Evolutionary conservation across 2,888 invertebrate genomes (phyloP), one percentile per base, ranked within the genome.

Genomic region (Oligia latruncula): DNA sequence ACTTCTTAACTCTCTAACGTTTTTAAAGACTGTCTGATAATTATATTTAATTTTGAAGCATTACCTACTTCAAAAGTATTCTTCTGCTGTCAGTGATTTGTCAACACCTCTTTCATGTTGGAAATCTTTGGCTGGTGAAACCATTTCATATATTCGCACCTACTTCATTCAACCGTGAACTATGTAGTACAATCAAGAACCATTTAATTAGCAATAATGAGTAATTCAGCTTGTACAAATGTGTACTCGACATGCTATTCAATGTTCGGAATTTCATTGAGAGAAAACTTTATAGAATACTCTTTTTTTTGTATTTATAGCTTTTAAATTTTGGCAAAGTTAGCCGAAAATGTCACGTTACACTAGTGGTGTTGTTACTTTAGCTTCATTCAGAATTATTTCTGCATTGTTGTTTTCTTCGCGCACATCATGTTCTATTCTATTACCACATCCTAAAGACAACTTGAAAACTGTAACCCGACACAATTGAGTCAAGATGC

Each of bases 401-500:
- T 60, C 5, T n/a, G 62, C 20, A 17, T 23, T 29, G 5, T 35
- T 35, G 17, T 58, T 73, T 72, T 40, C 40, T 40, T 49, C 4
- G 9, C 15, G 40, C 40, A 17, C 29, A 11, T 46, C 49, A 17
- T 17, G 2, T 55, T 29, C 0, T 35, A 6, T 65, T 52, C 0
- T 49, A 83, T 68, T n/a, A 72, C 15, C n/a, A 84, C 49, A 35
- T 72, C 23, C 43, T 72, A n/a, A 52, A 60, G 11, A 29, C 8
- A 13, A 46, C 40, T 46, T 52, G 74, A 78, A 60, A 74, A 76
- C 71, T 74, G 71, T 71, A 78, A 77, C 67, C 52, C 64, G 49
- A 79, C 67, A 62, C 65, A 29, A 72, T 52, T 67, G 15, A 71
- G 67, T 58, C 67, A 64, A 67, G 71, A 71, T 85, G 71, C 81